Evolutionary conservation across 2,888 invertebrate species (phyloP).

Genomic region (Lasioglossum villosulum): DNA sequence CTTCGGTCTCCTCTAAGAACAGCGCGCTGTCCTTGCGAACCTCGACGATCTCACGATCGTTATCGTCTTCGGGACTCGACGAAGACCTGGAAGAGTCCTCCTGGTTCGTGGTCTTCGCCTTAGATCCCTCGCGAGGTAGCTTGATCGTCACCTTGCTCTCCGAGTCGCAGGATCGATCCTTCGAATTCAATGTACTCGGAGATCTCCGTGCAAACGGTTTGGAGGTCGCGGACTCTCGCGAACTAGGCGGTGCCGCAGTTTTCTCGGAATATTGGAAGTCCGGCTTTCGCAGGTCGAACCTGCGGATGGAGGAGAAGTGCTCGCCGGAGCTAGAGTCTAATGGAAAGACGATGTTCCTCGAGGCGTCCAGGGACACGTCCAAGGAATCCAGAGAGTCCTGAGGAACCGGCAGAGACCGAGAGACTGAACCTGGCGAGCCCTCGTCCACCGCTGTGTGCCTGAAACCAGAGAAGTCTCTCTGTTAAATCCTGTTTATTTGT

Average conservation of each 20-base stretch:
- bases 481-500: not conserved
- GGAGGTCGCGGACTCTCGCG: not conserved
- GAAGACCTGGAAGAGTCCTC: slow-evolving; percentile 39
- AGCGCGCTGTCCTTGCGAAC: slow-evolving; percentile 78
- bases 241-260: not conserved
- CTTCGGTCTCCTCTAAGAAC: slow-evolving; percentile 73
- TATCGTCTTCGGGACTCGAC: slow-evolving; percentile 62
- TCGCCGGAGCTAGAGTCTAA: slow-evolving; percentile 29
- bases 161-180: not conserved
- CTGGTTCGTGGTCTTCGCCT: not conserved
- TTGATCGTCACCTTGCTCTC: slow-evolving; percentile 24
- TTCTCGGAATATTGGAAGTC: slow-evolving; percentile 16
- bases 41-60: slow-evolving; percentile 68
- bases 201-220: not conserved
- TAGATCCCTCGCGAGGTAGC: slow-evolving; percentile 3
- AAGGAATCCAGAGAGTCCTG: slow-evolving; percentile 36
- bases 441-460: slow-evolving; percentile 85
- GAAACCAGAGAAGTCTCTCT: slow-evolving; percentile 61
- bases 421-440: slow-evolving; percentile 80
- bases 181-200: not conserved
- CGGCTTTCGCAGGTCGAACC: not conserved
- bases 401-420: slow-evolving; percentile 55
- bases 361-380: slow-evolving; percentile 28
- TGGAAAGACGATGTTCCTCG: slow-evolving; percentile 42
- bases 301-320: slow-evolving; percentile 13